A percentile compares a stretch with the other conserved stretches of the same genome.
These are phyloP conservation scores for Pantherophis vulpinus DNA, from an alignment of 2,797 vertebrate genomes.

Conservation along the genomic window DNA sequence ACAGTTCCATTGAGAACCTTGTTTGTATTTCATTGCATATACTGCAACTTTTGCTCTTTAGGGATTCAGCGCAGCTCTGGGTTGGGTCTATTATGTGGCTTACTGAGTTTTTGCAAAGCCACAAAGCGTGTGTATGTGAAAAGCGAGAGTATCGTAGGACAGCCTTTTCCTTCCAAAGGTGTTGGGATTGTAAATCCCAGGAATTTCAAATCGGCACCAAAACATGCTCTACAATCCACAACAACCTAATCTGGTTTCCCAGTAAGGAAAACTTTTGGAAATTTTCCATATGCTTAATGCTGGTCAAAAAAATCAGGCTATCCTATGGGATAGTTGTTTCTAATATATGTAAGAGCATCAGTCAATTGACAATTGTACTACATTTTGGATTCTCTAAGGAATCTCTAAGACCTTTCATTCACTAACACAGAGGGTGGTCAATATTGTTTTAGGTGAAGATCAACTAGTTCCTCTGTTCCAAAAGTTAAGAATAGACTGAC, in stretches of 20 bases:
- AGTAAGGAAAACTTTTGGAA: background rate
- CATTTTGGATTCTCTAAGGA: conserved; percentile 44
- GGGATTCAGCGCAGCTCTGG: background rate
- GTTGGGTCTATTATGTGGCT: background rate
- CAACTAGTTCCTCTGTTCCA: conserved; percentile 71
- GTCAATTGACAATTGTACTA: conserved; percentile 3
- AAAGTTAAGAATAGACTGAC: conserved; percentile 69
- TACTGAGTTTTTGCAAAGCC: background rate
- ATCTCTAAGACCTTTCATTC: conserved; percentile 55
- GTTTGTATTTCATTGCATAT: background rate
- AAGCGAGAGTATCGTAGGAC: background rate
- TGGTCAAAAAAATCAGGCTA: conserved; percentile 17
- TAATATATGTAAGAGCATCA: conserved; percentile 29
- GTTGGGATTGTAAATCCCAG: background rate
- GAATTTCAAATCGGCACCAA: background rate
- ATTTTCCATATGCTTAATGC: background rate
- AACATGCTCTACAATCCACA: background rate
- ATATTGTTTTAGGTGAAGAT: conserved; percentile 70
- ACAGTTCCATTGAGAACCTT: background rate
- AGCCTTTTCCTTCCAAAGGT: background rate
- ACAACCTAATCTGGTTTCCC: background rate
- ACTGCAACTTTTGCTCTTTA: background rate
- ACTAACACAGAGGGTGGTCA: conserved; percentile 47
- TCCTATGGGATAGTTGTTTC: conserved; percentile 27
- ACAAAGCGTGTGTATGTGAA: background rate